Percentiles rank a stretch among this genome's conserved stretches.
Evolutionary conservation across 2,888 invertebrate genomes (phyloP).

Genomic region (Pharmacophagus antenor): DNA sequence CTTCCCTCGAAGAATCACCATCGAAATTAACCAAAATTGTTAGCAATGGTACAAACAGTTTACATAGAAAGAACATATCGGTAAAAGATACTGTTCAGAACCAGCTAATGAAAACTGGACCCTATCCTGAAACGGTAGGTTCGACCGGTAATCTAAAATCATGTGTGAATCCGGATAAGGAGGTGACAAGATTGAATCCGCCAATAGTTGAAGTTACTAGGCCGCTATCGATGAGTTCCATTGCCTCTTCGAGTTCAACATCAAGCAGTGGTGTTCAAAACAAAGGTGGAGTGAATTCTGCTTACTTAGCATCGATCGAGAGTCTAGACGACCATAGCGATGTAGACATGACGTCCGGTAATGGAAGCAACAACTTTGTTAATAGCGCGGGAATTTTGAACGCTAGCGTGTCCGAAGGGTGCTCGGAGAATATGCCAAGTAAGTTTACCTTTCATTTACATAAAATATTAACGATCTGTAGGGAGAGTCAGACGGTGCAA

Average conservation of each 20-base stretch:
- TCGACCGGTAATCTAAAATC: slow-evolving; percentile 72
- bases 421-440: slow-evolving; percentile 59
- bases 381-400: slow-evolving; percentile 64
- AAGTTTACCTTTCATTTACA: slow-evolving; percentile 42
- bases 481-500: not conserved
- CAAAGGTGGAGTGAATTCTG: slow-evolving; percentile 84
- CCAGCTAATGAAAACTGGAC: slow-evolving; percentile 56
- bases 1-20: slow-evolving; percentile 52
- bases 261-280: slow-evolving; percentile 83
- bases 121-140: slow-evolving; percentile 64
- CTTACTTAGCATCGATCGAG: slow-evolving; percentile 93
- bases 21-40: slow-evolving; percentile 54
- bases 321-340: slow-evolving; percentile 91
- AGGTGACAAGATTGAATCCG: slow-evolving; percentile 75
- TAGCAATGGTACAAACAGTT: slow-evolving; percentile 60
- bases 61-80: slow-evolving; percentile 64
- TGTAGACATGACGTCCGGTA: slow-evolving; percentile 80
- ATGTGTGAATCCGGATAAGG: slow-evolving; percentile 59
- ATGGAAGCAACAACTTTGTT: slow-evolving; percentile 70
- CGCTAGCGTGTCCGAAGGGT: slow-evolving; percentile 57
- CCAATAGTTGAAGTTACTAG: slow-evolving; percentile 80
- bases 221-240: slow-evolving; percentile 88
- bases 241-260: slow-evolving; percentile 86
- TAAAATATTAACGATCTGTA: slow-evolving; percentile 13
- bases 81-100: slow-evolving; percentile 51